phyloP scores from a whole-genome alignment of 2,888 invertebrate genomes.

The Apoderus coryli region DNA sequence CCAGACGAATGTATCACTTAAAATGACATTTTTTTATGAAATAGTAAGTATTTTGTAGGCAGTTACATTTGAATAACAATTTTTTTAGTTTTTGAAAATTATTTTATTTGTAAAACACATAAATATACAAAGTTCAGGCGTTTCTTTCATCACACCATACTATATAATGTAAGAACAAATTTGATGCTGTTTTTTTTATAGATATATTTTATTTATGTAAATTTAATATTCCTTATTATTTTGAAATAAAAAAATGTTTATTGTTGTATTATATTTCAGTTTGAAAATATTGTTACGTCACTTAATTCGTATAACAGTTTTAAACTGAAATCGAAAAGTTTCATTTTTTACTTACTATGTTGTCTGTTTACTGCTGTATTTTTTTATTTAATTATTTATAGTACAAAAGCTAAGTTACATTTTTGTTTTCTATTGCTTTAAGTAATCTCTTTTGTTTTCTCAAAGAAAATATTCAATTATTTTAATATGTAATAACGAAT shows the following conservation, averaged over 20 bases:
- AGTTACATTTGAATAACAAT: too few species aligned
- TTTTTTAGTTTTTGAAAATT: too few species aligned
- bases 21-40: too few species aligned
- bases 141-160: too few species aligned
- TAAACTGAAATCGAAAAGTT: slow-evolving; percentile 20
- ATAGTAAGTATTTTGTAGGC: too few species aligned
- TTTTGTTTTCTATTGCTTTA: slow-evolving; percentile 24
- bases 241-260: slow-evolving; percentile 15
- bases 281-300: slow-evolving; percentile 18
- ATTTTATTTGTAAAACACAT: too few species aligned
- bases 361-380: slow-evolving; percentile 16
- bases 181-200: slow-evolving; percentile 27
- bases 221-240: slow-evolving; percentile 16
- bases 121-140: too few species aligned
- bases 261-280: slow-evolving; percentile 19
- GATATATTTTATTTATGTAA: slow-evolving; percentile 24
- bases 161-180: slow-evolving; percentile 25
- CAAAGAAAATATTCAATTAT: too few species aligned
- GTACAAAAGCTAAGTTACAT: slow-evolving; percentile 26
- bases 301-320: slow-evolving; percentile 22
- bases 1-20: too few species aligned
- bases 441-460: slow-evolving; percentile 17
- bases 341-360: slow-evolving; percentile 17
- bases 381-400: slow-evolving; percentile 23
- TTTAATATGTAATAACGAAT: too few species aligned